Evolutionary conservation across 2,113 vertebrate species (phyloP), one percentile per base, ranked within the genome.

Genomic region (Albula goreensis): DNA sequence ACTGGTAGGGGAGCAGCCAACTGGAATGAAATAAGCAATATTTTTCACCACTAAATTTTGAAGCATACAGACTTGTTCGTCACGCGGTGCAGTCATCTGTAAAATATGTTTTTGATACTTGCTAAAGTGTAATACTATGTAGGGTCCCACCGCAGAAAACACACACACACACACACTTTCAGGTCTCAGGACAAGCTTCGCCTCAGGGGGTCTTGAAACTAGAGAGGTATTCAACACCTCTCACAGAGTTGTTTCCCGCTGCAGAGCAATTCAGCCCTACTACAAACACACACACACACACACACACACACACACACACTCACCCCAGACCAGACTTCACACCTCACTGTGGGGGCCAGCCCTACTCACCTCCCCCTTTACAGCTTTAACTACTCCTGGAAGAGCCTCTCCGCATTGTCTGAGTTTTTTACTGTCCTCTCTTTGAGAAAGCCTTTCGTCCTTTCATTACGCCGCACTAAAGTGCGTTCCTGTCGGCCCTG

Each of bases 381-480:
- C 86, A 70, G 52, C 57, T 85, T 84, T 83, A 78, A 84, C 70
- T 82, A 63, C 80, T 90, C 85, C 79, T 82, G 79, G 86, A 90
- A 87, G 89, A 89, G 87, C n/a, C 52, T 50, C 52, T 82, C 83
- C 83, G 86, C 83, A 89, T 89, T 87, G 86, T 91, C 85, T 89
- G 51, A 22, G 50, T 82, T 86, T 88, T 89, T 84, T 86, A 82
- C 57, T 83, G 77, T 53, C 50, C 41, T 89, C 88, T 93, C 95
- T 95, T 92, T 94, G 89, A 86, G 31, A 74, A 74, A 74, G 70
- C 70, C 70, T 90, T 80, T 49, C 80, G 81, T 85, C 63, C 91
- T 91, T 92, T 92, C 86, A 93, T 94, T 91, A 88, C 79, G 85
- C 90, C 88, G 88, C 92, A 89, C 85, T 88, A 93, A 94, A 92